Evolutionary conservation across 2,113 vertebrate genomes (phyloP).

Genomic region (Tragelaphus imberbis): DNA sequence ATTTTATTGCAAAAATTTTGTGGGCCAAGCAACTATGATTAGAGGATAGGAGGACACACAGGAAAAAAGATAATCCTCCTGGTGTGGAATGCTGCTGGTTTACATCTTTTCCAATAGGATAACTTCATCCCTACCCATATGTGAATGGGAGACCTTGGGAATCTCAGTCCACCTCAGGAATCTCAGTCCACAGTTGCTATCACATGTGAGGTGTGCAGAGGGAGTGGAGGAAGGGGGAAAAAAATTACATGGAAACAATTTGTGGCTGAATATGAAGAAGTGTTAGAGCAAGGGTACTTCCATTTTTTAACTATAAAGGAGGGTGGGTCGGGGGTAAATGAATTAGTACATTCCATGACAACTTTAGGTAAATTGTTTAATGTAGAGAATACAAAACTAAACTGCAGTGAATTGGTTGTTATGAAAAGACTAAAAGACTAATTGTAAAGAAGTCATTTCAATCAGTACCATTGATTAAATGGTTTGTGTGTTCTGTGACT

Average conservation of each 20-base stretch:
- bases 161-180: background rate
- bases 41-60: background rate
- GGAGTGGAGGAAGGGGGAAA: background rate
- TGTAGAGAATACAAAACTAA: background rate
- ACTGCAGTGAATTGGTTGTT: background rate
- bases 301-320: background rate
- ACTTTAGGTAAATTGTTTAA: background rate
- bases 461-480: background rate
- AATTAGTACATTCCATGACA: background rate
- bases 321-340: background rate
- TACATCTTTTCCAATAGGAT: background rate
- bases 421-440: background rate
- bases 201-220: background rate
- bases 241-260: background rate
- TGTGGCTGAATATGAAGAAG: background rate
- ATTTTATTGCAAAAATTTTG: background rate
- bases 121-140: background rate
- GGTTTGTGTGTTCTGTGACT: background rate
- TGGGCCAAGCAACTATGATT: background rate
- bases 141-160: background rate
- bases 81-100: background rate
- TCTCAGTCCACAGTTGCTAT: background rate
- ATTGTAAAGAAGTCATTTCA: background rate
- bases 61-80: background rate
- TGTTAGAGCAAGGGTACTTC: background rate